A percentile compares a stretch with the other conserved stretches of the same genome.
Conservation (phyloP, 2,113 vertebrate genomes). For the Rhinolophus sinicus region DNA sequence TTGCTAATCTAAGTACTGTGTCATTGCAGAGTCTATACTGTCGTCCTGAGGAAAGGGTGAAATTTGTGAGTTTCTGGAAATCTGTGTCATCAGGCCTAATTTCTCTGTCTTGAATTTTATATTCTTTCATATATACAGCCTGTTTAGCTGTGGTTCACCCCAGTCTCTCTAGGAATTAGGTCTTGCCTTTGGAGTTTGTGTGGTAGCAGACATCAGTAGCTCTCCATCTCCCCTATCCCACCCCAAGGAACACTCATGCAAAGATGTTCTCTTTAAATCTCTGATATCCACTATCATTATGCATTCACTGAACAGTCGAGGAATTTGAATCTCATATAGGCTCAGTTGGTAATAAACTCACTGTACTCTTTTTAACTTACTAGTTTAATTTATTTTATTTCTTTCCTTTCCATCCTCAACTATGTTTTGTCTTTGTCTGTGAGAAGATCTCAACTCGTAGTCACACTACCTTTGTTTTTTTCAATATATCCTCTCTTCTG, state of each 20-base stretch:
- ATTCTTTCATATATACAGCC: background rate
- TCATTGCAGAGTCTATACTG: background rate
- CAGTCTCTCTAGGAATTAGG: background rate
- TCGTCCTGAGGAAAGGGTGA: background rate
- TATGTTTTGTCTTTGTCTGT: background rate
- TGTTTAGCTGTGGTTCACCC: background rate
- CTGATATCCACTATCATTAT: background rate
- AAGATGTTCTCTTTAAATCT: rapidly evolving
- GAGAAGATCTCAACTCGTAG: background rate
- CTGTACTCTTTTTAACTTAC: background rate
- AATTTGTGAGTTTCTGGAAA: background rate
- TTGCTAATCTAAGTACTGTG: background rate
- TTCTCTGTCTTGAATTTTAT: background rate
- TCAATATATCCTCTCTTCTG: background rate
- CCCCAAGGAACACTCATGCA: background rate
- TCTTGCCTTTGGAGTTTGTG: background rate
- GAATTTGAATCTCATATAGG: background rate
- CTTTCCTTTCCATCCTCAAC: background rate
- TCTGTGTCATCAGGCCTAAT: background rate
- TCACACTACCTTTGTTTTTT: background rate
- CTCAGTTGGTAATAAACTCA: background rate
- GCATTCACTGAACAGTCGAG: background rate
- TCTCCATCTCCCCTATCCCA: background rate
- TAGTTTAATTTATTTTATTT: background rate
- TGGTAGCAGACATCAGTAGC: background rate